Evolutionary conservation across 2,888 invertebrate species (phyloP), one percentile per base, ranked within the genome.

Genomic region (Fragum fragum): DNA sequence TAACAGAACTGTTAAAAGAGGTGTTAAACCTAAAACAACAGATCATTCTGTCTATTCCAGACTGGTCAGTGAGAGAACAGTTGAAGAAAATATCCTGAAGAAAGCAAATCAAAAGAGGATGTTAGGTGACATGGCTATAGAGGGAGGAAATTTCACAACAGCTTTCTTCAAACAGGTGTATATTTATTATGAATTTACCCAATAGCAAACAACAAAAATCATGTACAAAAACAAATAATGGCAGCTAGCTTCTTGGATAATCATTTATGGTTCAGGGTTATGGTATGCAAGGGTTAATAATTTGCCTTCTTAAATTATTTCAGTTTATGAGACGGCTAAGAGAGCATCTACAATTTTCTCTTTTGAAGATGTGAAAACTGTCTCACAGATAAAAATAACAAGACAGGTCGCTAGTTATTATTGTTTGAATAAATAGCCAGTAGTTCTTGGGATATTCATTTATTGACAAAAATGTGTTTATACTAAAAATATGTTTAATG

Each of bases 31-130:
- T n/a, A n/a, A n/a, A n/a, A n/a, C n/a, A n/a, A n/a, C n/a, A n/a
- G n/a, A n/a, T n/a, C n/a, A n/a, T n/a, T n/a, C n/a, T n/a, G n/a
- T 36, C 3, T 36, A 36, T 36, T 94, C 23, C 88, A 97, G 99
- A 83, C 96, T 99, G 90, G 97, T 99, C 80, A 98, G 99, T 94
- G 98, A 99, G 94, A 97, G 97, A 95, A 99, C 99, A 14, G 97
- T 99, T 59, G 99, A 99, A 95, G 99, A 99, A 95, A 99, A 99
- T 95, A 99, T 99, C 91, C 95, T 99, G 92, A 99, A 98, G 95
- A 99, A 99, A 95, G 99, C 99, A 3, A 98, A 98, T 95, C 99
- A 99, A 95, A 99, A 99, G 95, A 96, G 99, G 85, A 96, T 98
- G 94, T 96, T 99, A 36, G 99, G 99, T 72, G 98, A 99, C 95